phyloP scores from a whole-genome alignment of 1,140 invertebrate species.

The Ceratosolen fusciceps region DNA sequence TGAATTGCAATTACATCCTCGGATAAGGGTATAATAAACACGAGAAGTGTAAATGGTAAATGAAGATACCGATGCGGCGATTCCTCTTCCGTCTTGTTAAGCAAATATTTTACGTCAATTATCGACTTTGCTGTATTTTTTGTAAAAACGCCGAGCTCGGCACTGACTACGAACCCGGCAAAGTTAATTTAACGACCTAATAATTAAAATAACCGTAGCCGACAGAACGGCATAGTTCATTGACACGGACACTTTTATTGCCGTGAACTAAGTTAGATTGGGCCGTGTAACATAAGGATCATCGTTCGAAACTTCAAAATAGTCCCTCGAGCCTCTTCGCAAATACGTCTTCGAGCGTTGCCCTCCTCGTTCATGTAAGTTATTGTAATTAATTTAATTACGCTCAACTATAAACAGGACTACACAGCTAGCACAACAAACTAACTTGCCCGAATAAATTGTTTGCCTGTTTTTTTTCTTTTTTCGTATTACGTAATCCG shows the following conservation, averaged over 20 bases:
- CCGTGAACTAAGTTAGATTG: not conserved
- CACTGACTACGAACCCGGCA: too few relatives aligned
- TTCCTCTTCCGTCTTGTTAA: too few relatives aligned
- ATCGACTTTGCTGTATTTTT: too few relatives aligned
- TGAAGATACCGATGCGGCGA: too few relatives aligned
- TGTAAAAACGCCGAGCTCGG: too few relatives aligned
- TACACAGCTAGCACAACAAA: too few relatives aligned
- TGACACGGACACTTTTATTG: not conserved
- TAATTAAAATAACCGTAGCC: not conserved
- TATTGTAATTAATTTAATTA: not conserved
- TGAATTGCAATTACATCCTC: slow-evolving; percentile 35
- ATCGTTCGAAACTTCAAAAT: not conserved
- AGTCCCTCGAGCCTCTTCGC: not conserved
- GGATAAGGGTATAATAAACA: not conserved
- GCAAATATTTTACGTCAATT: too few relatives aligned
- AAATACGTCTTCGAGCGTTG: slow-evolving; percentile 12
- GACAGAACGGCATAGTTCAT: not conserved
- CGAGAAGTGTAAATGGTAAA: not conserved
- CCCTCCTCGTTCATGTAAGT: not conserved
- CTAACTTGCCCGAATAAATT: too few relatives aligned
- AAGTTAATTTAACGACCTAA: too few relatives aligned
- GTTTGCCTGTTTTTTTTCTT: too few relatives aligned
- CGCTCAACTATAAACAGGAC: too few relatives aligned
- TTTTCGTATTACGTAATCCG: too few relatives aligned
- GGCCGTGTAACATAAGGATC: not conserved